Evolutionary conservation across 2,797 vertebrate species (phyloP).

Genomic region (Crax fasciolata): DNA sequence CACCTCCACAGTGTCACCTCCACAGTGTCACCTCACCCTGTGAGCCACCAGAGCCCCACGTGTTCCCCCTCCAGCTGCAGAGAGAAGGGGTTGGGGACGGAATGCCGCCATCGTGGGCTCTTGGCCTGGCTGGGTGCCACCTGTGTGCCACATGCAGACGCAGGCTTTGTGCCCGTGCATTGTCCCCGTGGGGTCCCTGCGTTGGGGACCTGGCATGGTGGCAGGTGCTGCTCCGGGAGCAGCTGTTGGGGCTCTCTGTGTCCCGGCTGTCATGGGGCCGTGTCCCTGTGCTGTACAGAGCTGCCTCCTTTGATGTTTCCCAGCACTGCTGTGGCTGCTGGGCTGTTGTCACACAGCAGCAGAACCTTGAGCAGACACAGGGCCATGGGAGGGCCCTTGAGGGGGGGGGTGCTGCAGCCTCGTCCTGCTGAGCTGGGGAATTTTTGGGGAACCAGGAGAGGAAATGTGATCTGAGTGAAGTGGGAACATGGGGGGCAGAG

Average conservation of each 20-base stretch:
- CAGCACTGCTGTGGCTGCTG: no score
- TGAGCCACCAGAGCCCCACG: not conserved
- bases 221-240: not conserved
- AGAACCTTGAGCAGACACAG: fast-evolving
- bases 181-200: fast-evolving
- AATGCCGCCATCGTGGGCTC: fast-evolving
- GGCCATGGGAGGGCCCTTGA: not conserved
- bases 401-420: fast-evolving
- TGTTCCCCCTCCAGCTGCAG: not conserved
- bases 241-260: not conserved
- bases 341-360: no score
- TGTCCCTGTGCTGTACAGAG: fast-evolving
- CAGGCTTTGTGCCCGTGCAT: fast-evolving
- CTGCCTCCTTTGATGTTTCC: not conserved
- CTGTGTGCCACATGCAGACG: not conserved
- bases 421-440: not conserved
- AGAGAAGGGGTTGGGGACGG: fast-evolving
- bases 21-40: fast-evolving
- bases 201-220: not conserved
- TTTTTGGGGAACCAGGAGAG: not conserved
- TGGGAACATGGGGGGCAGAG: not conserved
- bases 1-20: no score
- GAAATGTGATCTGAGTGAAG: fast-evolving
- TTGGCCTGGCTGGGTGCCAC: not conserved
- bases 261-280: fast-evolving